phyloP scores from a whole-genome alignment of 2,797 vertebrate genomes.

The Hydrophis major region DNA sequence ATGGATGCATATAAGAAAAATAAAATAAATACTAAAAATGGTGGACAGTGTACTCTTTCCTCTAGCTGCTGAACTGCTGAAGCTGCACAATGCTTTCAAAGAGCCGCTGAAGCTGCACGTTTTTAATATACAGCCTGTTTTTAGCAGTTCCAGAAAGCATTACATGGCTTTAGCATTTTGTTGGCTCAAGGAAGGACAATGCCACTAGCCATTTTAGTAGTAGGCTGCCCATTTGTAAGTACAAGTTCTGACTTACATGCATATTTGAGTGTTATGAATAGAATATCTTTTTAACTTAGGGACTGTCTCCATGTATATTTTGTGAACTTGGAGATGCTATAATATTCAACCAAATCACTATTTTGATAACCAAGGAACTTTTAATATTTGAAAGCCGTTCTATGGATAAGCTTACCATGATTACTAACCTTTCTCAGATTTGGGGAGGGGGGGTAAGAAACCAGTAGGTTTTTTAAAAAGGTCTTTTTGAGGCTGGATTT shows the following conservation, averaged over 20 bases:
- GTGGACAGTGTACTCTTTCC: neutral
- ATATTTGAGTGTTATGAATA: neutral
- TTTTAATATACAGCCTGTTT: neutral
- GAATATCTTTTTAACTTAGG: neutral
- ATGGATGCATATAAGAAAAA: no score
- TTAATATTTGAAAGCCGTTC: neutral
- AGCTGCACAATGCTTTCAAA: neutral
- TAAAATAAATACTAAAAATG: neutral
- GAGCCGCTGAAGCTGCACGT: neutral
- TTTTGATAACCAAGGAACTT: neutral
- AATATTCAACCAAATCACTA: neutral
- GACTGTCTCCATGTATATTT: neutral
- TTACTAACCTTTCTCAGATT: neutral
- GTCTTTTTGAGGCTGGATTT: neutral
- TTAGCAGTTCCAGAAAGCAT: neutral
- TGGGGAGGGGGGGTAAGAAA: neutral
- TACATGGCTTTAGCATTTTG: neutral
- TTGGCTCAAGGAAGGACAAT: neutral
- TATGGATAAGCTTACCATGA: neutral
- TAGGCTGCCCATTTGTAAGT: neutral
- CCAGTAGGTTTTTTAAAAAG: no score
- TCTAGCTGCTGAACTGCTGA: neutral
- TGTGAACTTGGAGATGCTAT: neutral
- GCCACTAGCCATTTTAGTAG: neutral
- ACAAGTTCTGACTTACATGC: neutral